A percentile compares a stretch with the other conserved stretches of the same genome.
Evolutionary conservation across 2,888 invertebrate genomes (phyloP).

Genomic region (Perithous albicinctus): DNA sequence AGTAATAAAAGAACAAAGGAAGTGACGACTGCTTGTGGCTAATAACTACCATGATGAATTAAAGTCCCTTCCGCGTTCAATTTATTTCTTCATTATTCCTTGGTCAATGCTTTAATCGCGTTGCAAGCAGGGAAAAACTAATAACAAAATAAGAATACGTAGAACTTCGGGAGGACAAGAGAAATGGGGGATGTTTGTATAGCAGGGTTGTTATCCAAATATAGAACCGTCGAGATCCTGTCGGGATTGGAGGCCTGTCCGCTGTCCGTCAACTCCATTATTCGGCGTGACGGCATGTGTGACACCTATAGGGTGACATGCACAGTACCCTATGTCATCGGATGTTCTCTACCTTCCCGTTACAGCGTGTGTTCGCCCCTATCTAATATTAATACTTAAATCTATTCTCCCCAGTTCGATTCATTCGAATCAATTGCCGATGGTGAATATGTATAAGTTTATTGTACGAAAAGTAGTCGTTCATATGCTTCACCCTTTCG

Average conservation of each 20-base stretch:
- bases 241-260: constrained; percentile 40
- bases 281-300: constrained; percentile 63
- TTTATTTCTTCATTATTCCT: not conserved
- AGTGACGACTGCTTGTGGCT: too few relatives aligned
- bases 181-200: constrained; percentile 38
- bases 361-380: not conserved
- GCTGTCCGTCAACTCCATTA: constrained; percentile 63
- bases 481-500: not conserved
- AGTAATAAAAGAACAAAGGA: not conserved
- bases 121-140: constrained; percentile 19
- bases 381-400: constrained; percentile 41
- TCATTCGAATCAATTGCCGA: constrained; percentile 10
- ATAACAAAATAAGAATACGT: constrained; percentile 41
- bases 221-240: constrained; percentile 41
- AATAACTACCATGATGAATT: constrained; percentile 31
- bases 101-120: not conserved
- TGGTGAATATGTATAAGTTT: not conserved
- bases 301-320: constrained; percentile 60
- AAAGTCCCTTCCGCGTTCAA: constrained; percentile 1
- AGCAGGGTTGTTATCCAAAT: constrained; percentile 58
- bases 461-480: not conserved
- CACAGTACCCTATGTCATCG: constrained; percentile 38
- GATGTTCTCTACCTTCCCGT: constrained; percentile 9
- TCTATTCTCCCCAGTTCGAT: constrained; percentile 26
- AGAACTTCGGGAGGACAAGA: constrained; percentile 58